phyloP scores from a whole-genome alignment of 1,140 invertebrate genomes.

The Augochlora pura region DNA sequence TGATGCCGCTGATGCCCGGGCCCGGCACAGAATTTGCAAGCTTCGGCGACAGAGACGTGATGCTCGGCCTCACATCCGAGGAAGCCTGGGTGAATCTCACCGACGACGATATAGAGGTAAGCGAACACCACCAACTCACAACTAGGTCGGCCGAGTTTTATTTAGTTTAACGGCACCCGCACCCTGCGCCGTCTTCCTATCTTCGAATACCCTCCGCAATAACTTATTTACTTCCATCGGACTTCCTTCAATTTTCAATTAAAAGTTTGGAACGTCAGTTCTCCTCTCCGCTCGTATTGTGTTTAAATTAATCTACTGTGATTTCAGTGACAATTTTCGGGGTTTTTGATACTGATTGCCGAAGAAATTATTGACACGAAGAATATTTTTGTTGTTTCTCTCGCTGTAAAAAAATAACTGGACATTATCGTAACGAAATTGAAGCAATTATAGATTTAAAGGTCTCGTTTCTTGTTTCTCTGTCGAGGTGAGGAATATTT shows the following conservation, averaged over 20 bases:
- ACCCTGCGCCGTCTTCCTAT: background rate
- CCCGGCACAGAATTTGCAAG: slow-evolving; percentile 89
- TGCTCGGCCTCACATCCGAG: slow-evolving; percentile 87
- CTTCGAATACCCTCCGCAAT: background rate
- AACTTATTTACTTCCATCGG: slow-evolving; percentile 7
- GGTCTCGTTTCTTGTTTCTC: too few species aligned
- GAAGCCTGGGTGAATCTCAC: slow-evolving; percentile 77
- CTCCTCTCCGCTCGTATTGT: background rate
- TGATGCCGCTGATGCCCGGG: slow-evolving; percentile 76
- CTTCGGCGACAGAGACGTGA: slow-evolving; percentile 88
- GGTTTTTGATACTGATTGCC: too few species aligned
- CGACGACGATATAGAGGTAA: slow-evolving; percentile 76
- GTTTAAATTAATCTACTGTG: background rate
- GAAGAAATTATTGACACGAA: too few species aligned
- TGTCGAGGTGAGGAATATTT: too few species aligned
- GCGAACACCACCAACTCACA: background rate
- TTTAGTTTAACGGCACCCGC: background rate
- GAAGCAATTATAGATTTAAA: too few species aligned
- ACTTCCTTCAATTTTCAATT: background rate
- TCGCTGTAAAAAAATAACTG: too few species aligned
- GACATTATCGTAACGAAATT: too few species aligned
- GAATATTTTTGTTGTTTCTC: too few species aligned
- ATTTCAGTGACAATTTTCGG: background rate
- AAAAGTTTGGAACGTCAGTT: background rate
- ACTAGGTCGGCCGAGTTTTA: background rate